Base-by-base conservation (phyloP, 2,888 invertebrate genomes). In the Drosophila anomelani region DNA sequence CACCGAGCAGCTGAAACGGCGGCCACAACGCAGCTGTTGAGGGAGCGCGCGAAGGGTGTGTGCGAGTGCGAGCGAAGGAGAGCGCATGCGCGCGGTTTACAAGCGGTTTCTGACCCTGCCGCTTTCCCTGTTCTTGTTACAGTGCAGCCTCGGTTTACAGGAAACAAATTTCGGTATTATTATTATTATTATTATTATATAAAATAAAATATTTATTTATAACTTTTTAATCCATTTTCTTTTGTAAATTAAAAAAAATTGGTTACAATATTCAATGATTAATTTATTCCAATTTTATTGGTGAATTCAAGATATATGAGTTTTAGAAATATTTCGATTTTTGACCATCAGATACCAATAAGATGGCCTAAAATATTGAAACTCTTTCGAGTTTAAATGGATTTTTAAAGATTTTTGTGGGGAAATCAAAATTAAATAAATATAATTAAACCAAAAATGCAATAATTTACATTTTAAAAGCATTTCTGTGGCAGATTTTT, bases 61-160 rank as follows among this genome's bases (percentile, higher is more conserved):
- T 38, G 34, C 59, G 43, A 56, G 49, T 32, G 32, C 17, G 51
- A 51, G 17, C 8, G 9, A 49, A 49, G 17, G 57, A 68, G 79
- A 75, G 47, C 89, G 88, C 84, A 61, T 81, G 84, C 89, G 89
- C 85, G 83, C 89, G 75, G 78, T 32, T 68, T 82, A 60, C 77
- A 75, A 43, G 69, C 74, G 47, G 60, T 69, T 63, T 66, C 51
- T 39, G 47, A 47, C 73, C 51, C 56, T 76, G 38, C 56, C 73
- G 61, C 61, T 76, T 70, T 67, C 57, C 57, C 55, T 58, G 67
- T 67, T 71, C 67, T 70, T 29, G 9, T 20, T 51, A 51, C 51
- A 34, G 51, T 34, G 20, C 0, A 34, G 6, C 17, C 51, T 51
- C 34, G 3, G 15, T 3, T 26, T 15, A 51, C 5, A 10, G 34